These are phyloP conservation scores for Drosophila pseudoananassae DNA, from an alignment of 1,140 invertebrate species.

Conservation along the genomic window DNA sequence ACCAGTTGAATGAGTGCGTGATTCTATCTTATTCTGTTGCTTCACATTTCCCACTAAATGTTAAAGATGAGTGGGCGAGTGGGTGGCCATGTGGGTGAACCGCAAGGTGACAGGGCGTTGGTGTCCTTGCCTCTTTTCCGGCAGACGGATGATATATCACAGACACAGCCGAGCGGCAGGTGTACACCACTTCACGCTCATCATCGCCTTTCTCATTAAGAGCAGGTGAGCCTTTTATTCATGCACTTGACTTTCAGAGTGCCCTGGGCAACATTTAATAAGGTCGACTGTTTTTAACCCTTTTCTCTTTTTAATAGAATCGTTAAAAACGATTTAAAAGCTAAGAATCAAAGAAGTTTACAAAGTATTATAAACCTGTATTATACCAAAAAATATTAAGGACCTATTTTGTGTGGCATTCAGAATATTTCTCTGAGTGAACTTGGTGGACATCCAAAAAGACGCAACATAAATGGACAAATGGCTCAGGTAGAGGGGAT, in stretches of 20 bases:
- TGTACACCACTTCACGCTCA: conserved; percentile 69
- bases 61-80: conserved; percentile 18
- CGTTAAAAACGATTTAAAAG: background rate
- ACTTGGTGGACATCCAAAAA: conserved; percentile 20
- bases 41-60: conserved; percentile 38
- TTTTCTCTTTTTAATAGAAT: background rate
- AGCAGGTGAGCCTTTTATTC: conserved; percentile 63
- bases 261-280: conserved; percentile 14
- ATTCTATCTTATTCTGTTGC: conserved; percentile 13
- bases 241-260: conserved; percentile 72
- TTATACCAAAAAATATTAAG: conserved; percentile 35
- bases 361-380: background rate
- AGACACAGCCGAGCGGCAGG: conserved; percentile 57
- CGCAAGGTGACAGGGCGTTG: conserved; percentile 21
- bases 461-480: conserved; percentile 36
- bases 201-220: conserved; percentile 57
- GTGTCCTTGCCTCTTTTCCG: conserved; percentile 33
- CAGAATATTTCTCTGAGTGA: conserved; percentile 57
- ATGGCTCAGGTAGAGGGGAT: conserved; percentile 11
- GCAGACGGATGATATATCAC: conserved; percentile 60
- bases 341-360: background rate
- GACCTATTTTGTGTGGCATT: conserved; percentile 44
- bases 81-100: conserved; percentile 8
- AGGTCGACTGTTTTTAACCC: background rate
- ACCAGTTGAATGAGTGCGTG: conserved; percentile 26